Conservation (phyloP, 2,113 vertebrate genomes). For the Oreotrochilus melanogaster region DNA sequence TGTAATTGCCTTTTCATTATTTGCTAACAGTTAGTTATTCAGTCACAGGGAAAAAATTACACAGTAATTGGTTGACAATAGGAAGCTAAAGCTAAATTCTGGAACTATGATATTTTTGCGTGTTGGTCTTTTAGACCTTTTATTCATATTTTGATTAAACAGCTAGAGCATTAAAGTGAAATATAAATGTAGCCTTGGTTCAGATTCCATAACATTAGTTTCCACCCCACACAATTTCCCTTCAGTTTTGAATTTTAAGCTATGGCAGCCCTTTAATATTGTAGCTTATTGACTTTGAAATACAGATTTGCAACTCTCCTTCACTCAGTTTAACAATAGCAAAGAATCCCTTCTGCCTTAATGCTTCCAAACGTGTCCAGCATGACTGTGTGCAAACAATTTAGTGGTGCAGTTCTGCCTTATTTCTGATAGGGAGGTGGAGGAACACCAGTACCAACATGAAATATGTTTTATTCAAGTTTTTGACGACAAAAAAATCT, state of each 20-base stretch:
- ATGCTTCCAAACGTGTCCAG: slow-evolving; percentile 10
- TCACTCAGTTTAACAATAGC: slow-evolving; percentile 42
- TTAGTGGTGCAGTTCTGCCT: not conserved
- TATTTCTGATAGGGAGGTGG: not conserved
- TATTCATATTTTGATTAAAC: slow-evolving; percentile 94
- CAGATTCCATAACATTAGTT: slow-evolving; percentile 76
- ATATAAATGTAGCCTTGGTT: slow-evolving; percentile 78
- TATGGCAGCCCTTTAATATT: slow-evolving; percentile 56
- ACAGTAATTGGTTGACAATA: slow-evolving; percentile 99
- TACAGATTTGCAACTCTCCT: slow-evolving; percentile 43
- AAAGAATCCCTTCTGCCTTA: slow-evolving; percentile 30
- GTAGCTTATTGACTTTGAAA: slow-evolving; percentile 74
- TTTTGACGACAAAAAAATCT: not conserved
- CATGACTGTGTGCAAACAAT: not conserved
- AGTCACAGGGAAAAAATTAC: slow-evolving; percentile 97
- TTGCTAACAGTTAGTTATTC: slow-evolving; percentile 99
- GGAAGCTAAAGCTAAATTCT: slow-evolving; percentile 92
- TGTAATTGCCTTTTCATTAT: slow-evolving; percentile 99
- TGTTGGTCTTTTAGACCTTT: slow-evolving; percentile 86
- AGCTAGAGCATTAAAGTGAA: slow-evolving; percentile 95
- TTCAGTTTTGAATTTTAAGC: slow-evolving; percentile 68
- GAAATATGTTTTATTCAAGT: not conserved
- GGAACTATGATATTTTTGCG: slow-evolving; percentile 90
- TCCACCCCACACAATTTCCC: slow-evolving; percentile 62
- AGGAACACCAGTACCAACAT: not conserved